Conservation (phyloP, 2,797 vertebrate genomes). For the Rhodeus uyekii region DNA sequence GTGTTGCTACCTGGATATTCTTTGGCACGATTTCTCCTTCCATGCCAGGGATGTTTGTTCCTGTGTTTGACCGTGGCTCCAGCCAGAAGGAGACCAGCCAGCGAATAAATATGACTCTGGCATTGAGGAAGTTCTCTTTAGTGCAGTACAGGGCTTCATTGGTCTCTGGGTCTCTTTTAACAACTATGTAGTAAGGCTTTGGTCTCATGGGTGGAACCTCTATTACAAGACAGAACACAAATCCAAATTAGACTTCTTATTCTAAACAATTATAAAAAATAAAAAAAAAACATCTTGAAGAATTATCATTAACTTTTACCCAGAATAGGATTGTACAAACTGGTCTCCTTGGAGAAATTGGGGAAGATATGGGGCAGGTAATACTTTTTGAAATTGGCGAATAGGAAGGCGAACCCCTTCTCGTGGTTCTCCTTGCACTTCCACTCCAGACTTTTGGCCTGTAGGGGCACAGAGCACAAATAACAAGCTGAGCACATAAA, state of each 20-base stretch:
- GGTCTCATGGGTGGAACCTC: conserved; percentile 94
- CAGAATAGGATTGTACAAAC: conserved; percentile 92
- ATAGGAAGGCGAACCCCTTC: conserved; percentile 97
- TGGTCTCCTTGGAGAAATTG: conserved; percentile 95
- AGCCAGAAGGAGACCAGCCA: conserved; percentile 99
- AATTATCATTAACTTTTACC: conserved; percentile 76
- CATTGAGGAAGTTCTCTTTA: conserved; percentile 96
- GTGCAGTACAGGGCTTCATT: conserved; percentile 92
- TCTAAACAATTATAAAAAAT: background rate
- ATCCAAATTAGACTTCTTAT: background rate
- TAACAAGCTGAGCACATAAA: conserved; percentile 10
- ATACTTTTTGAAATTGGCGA: conserved; percentile 97
- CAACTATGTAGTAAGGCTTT: conserved; percentile 91
- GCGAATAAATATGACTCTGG: conserved; percentile 95
- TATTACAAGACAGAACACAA: conserved; percentile 59
- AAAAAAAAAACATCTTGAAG: background rate
- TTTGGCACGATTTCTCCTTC: conserved; percentile 97
- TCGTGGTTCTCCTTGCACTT: conserved; percentile 98
- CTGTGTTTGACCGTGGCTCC: conserved; percentile 89
- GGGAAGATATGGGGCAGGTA: conserved; percentile 99
- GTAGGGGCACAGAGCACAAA: conserved; percentile 50
- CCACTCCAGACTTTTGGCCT: conserved; percentile 99
- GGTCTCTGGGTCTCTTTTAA: conserved; percentile 92
- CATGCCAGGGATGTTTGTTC: conserved; percentile 91
- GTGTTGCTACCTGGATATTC: conserved; percentile 91